Conservation (phyloP, 2,888 invertebrate species). For the Gibbula magus region DNA sequence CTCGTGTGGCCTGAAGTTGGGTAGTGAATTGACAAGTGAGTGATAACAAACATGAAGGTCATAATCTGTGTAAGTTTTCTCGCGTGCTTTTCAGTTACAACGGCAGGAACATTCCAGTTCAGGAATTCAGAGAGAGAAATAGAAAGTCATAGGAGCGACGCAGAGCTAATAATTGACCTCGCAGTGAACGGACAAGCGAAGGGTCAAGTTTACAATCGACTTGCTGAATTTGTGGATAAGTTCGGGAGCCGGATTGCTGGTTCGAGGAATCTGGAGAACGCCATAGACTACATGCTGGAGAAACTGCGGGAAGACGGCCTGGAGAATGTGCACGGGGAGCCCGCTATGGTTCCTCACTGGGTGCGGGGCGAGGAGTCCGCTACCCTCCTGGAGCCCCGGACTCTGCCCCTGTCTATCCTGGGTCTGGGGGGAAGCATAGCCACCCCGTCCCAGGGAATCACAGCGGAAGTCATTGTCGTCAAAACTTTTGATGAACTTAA, state of each 20-base stretch:
- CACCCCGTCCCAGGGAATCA: conserved; percentile 84
- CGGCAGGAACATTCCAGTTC: too few species aligned
- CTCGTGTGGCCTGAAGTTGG: too few species aligned
- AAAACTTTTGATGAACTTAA: conserved; percentile 77
- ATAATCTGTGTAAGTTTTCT: too few species aligned
- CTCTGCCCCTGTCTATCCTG: conserved; percentile 80
- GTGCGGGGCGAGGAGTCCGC: conserved; percentile 83
- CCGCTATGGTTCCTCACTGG: conserved; percentile 76
- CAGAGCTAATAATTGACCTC: conserved; percentile 59
- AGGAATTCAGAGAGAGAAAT: conserved; percentile 24
- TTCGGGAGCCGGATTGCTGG: conserved; percentile 83
- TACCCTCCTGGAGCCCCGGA: conserved; percentile 81
- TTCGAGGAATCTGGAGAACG: conserved; percentile 80
- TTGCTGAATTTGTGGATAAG: conserved; percentile 72
- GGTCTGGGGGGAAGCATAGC: conserved; percentile 84
- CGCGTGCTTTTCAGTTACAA: too few species aligned
- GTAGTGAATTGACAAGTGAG: too few species aligned
- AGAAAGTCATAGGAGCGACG: conserved; percentile 33
- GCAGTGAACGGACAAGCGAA: conserved; percentile 58
- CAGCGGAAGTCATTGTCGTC: conserved; percentile 85
- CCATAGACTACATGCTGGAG: conserved; percentile 82
- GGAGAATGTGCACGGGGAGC: conserved; percentile 84
- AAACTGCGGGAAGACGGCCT: conserved; percentile 76
- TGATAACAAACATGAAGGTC: too few species aligned
- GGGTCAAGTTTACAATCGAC: conserved; percentile 61